Base-by-base conservation (phyloP, 2,797 vertebrate genomes). In the Acanthiza pusilla region DNA sequence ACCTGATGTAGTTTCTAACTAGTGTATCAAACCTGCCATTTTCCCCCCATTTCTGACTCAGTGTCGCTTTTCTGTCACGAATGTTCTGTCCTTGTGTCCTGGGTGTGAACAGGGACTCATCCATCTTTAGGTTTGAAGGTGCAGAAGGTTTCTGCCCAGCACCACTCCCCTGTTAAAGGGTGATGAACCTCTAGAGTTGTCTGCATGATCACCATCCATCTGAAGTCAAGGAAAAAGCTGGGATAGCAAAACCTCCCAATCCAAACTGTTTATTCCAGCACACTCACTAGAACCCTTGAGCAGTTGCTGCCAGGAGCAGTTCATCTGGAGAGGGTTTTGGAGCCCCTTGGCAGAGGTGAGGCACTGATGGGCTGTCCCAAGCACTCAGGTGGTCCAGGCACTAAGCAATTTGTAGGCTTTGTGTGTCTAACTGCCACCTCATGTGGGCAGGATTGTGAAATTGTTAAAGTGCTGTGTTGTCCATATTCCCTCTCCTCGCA, bases 381-480 rank as follows among this genome's bases (percentile, higher is more conserved):
- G 54, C 58, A n/a, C 34, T 5, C 30, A 19, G n/a, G 8, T 38
- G n/a, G 13, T 34, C 23, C 29, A 54, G 14, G 14, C 34, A 29
- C 23, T 3, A 0, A 72, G 42, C 26, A 30, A 3, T 60, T 43
- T 9, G 7, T 40, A 7, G 65, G 8, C 11, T 38, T 38, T 67
- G 6, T 68, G 23, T 50, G 42, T 58, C 29, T 18, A 1, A 0
- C 8, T 50, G 30, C 7, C 5, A 4, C 23, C 21, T 91, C 5
- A 1, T 45, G 38, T 57, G 30, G 54, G 34, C 45, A 75, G 29
- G 81, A 40, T 11, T 65, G 30, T 10, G 7, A 47, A 3, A 11
- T 9, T 8, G 14, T 34, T 17, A 0, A 5, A 36, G 13, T 12
- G 19, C 20, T 57, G 0, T 1, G 3, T 51, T 76, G 17, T 29